Base-by-base conservation (phyloP, 2,888 invertebrate species). In the Drosophila niveifrons region DNA sequence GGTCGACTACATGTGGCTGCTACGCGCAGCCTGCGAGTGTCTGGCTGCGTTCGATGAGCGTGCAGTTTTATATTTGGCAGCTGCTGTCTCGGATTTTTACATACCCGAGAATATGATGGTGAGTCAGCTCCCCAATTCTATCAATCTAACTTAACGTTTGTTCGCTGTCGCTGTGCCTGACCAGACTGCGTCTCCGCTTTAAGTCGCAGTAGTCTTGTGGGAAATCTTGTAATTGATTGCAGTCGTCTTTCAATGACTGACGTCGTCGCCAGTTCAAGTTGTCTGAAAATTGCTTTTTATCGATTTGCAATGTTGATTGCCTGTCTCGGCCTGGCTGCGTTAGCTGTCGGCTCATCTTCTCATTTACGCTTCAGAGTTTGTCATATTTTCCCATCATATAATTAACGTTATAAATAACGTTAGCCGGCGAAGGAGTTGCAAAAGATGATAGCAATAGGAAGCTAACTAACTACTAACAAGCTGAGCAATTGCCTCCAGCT, bases 61-160 rank as follows among this genome's bases (percentile, higher is more conserved):
- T 31, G 97, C 96, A 0, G 92, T 98, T 82, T 93, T 99, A n/a
- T 99, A 98, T 92, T 94, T 99, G 59, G 99, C 99, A 15, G 99
- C 99, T 1, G 99, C 99, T 3, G 99, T 99, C 0, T 98, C 99
- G 0, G 99, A 99, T 93, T 99, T 99, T 94, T 99, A 99, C 93
- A 95, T 99, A 92, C 99, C 99, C 48, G 95, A 96, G 79, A 95
- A 96, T 91, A 94, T 97, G 94, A 96, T 99, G 96, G 98, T 98
- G 92, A 94, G 91, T 85, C 29, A 31, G 10, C 31, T 31, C 39
- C 18, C 29, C 23, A 28, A 15, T 34, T 34, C 36, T 46, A 18
- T 6, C 8, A 6, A 6, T 10, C n/a, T 31, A 10, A 8, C 29
- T 2, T 29, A 29, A 29, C 29, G 29, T 23, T 6, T 23, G 23